Evolutionary conservation across 2,888 invertebrate species (phyloP), one percentile per base, ranked within the genome.

Genomic region (Aradus depressus): DNA sequence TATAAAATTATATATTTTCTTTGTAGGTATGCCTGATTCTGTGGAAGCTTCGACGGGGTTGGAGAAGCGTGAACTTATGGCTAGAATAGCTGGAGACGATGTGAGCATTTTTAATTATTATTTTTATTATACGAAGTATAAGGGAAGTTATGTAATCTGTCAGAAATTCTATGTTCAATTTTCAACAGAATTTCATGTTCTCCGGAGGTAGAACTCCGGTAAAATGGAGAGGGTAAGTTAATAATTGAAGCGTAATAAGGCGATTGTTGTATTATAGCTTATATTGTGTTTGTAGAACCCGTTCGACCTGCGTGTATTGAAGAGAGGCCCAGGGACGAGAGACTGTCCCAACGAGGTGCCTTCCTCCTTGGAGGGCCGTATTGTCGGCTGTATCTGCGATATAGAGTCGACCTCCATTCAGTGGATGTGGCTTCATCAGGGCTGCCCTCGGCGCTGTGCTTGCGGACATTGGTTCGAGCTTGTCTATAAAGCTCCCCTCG

Each of bases 381-480:
- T 96, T 3, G 47, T 47, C 60, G 96, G 96, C 55, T 97, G 97
- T 70, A 79, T 95, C 69, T 97, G 96, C 68, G 91, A 96, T 70
- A 92, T 93, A 69, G 96, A 96, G 66, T 79, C 89, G 45, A 81
- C 86, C 50, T 74, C 79, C 56, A 80, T 97, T 60, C 86, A 82
- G 66, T 97, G 92, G 90, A 90, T 96, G 82, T 91, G 92, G 86
- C 72, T 97, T 63, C 84, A 93, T 68, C 77, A 83, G 72, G 95
- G 87, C 32, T 79, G 81, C 62, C 83, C 90, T 55, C 87, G 85
- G 66, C 81, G 95, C 62, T 97, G 96, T 67, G 88, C 87, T 66
- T 97, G 97, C 68, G 97, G 97, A 51, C 82, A 93, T 68, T 95
- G 91, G 91, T 96, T 92, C 75, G 89, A 91, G 72, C 75, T 96